phyloP scores from a whole-genome alignment of 2,113 vertebrate species.

The Zingel zingel region DNA sequence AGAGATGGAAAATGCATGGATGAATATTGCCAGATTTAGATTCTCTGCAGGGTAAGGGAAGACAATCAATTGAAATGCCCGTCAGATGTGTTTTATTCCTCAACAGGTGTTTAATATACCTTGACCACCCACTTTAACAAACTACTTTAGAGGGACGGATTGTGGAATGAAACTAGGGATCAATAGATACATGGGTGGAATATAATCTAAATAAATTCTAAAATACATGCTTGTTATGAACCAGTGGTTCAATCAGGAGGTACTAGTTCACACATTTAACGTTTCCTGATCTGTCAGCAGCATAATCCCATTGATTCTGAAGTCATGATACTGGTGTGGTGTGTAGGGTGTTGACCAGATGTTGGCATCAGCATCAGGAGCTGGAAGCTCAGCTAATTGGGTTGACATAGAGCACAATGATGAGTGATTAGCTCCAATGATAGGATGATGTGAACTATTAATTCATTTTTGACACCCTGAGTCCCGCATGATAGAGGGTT shows the following conservation, averaged over 20 bases:
- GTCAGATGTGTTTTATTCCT: constrained; percentile 6
- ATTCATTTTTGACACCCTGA: not conserved
- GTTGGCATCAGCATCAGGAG: not conserved
- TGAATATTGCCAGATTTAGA: constrained; percentile 41
- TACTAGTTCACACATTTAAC: not conserved
- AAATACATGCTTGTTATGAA: not conserved
- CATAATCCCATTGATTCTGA: not conserved
- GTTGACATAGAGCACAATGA: not conserved
- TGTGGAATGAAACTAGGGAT: not conserved
- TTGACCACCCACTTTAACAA: not conserved
- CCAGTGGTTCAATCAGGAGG: not conserved
- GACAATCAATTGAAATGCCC: constrained; percentile 31
- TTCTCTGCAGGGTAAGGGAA: constrained; percentile 2
- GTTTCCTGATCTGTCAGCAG: not conserved
- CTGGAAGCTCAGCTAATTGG: constrained; percentile 4
- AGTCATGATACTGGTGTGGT: not conserved
- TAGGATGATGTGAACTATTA: not conserved
- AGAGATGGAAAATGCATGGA: constrained; percentile 16
- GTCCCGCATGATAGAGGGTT: not conserved
- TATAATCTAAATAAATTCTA: not conserved
- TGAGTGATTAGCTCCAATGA: not conserved
- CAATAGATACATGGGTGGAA: not conserved
- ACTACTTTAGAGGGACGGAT: not conserved
- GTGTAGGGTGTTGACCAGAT: not conserved
- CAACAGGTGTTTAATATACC: constrained; percentile 38